phyloP scores from a whole-genome alignment of 2,888 invertebrate genomes.

The Cyclophora punctaria region DNA sequence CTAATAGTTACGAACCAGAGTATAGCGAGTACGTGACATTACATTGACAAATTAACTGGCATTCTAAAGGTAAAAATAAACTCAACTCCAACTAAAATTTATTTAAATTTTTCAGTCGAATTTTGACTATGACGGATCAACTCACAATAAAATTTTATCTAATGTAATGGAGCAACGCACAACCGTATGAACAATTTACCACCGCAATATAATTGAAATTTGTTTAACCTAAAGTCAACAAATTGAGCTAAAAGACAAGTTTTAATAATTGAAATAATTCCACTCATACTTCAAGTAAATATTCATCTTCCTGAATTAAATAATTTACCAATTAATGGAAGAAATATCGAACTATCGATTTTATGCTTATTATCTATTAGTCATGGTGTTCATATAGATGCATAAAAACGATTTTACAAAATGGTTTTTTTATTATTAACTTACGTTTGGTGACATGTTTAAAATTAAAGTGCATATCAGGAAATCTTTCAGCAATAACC shows the following conservation, averaged over 20 bases:
- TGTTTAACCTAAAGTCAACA: conserved; percentile 57
- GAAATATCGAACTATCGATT: conserved; percentile 37
- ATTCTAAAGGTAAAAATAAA: conserved; percentile 8
- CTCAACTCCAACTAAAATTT: conserved; percentile 29
- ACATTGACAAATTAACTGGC: conserved; percentile 3
- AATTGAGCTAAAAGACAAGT: conserved; percentile 54
- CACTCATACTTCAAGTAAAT: conserved; percentile 14
- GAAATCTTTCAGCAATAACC: no score
- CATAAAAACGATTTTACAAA: conserved; percentile 42
- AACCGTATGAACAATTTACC: conserved; percentile 47
- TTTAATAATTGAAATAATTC: conserved; percentile 28
- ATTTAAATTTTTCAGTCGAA: conserved; percentile 42
- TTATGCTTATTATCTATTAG: conserved; percentile 39
- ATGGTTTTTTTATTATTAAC: conserved; percentile 28
- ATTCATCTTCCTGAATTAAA: conserved; percentile 21
- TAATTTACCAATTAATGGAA: conserved; percentile 28
- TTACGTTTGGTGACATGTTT: conserved; percentile 41
- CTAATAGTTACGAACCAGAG: conserved; percentile 27
- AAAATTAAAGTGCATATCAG: background rate
- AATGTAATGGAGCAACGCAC: conserved; percentile 43
- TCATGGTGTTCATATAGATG: conserved; percentile 41
- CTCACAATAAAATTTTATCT: conserved; percentile 33
- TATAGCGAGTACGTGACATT: conserved; percentile 39
- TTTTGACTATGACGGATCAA: conserved; percentile 60
- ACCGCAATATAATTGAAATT: conserved; percentile 38